Evolutionary conservation across 2,113 vertebrate genomes (phyloP), one percentile per base, ranked within the genome.

Genomic region (Vidua chalybeata): DNA sequence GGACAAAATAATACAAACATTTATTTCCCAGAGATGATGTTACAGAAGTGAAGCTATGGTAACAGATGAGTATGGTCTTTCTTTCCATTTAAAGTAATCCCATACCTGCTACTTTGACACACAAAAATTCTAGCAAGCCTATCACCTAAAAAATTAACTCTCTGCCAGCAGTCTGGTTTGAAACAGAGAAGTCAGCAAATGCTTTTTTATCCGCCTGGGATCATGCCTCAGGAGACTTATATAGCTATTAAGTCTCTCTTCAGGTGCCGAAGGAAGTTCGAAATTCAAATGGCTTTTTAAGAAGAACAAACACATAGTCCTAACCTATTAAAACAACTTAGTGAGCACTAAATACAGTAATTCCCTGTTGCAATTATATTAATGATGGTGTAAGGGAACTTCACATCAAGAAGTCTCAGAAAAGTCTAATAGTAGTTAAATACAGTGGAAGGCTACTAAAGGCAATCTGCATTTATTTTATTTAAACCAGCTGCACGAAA

Each of bases 301-400:
- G 87, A 93, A 93, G 78, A 95, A 94, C 88, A 96, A 89, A 84
- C 86, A 93, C 67, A 78, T 89, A 89, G 69, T 90, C 66, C 43
- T 75, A 92, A 88, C 48, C n/a, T 87, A 96, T 96, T 95, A 93
- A 95, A 94, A 95, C 91, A 94, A 95, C 94, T 95, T 74, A 87
- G 87, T 35, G 68, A 84, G 56, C 84, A 80, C 62, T 93, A 77
- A 96, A 82, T 87, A 92, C 71, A 80, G 58, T 89, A 94, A 87
- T 79, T 91, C 94, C 59, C 58, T 66, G 31, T 68, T 92, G 86
- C 81, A 93, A 94, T 95, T 95, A 94, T 23, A 72, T 92, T 96
- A 95, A 95, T 90, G 67, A 90, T 28, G 63, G 66, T 80, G 63
- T 63, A 80, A 96, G 54, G 48, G 46, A 97, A 93, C 7, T 76